Conservation (phyloP, 2,888 invertebrate species). For the Polia nebulosa region DNA sequence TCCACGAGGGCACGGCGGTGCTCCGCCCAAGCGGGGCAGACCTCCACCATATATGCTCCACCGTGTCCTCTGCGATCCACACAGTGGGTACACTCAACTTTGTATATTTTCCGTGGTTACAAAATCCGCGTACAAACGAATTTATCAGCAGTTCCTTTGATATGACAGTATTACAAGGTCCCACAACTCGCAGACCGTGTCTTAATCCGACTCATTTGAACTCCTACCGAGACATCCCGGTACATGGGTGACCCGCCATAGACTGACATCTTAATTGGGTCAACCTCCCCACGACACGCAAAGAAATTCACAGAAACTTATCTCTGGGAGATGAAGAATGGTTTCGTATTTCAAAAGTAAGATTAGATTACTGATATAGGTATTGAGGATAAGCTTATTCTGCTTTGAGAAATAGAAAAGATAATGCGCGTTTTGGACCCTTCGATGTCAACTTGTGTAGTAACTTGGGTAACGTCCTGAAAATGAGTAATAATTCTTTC, state of each 20-base stretch:
- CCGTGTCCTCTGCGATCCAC: no score
- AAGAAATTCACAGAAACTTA: conserved; percentile 14
- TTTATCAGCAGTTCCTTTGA: not conserved
- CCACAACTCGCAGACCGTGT: not conserved
- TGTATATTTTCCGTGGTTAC: no score
- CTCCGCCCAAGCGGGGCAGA: no score
- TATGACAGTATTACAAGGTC: conserved; percentile 1
- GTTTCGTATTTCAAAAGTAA: conserved; percentile 12
- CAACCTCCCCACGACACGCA: conserved; percentile 27
- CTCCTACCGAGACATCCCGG: not conserved
- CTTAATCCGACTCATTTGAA: conserved; percentile 22
- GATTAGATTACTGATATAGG: conserved; percentile 3
- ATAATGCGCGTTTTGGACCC: no score
- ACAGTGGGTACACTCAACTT: no score
- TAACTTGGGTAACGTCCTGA: no score
- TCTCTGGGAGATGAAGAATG: conserved; percentile 11
- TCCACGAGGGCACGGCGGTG: no score
- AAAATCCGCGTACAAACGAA: no score
- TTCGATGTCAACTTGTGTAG: no score
- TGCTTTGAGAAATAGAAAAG: not conserved
- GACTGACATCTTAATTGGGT: conserved; percentile 50
- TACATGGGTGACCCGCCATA: conserved; percentile 2
- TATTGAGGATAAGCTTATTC: not conserved
- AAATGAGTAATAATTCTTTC: no score
- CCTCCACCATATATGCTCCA: no score